Evolutionary conservation across 2,113 vertebrate species (phyloP), one percentile per base, ranked within the genome.

Genomic region (Syrrhaptes paradoxus): DNA sequence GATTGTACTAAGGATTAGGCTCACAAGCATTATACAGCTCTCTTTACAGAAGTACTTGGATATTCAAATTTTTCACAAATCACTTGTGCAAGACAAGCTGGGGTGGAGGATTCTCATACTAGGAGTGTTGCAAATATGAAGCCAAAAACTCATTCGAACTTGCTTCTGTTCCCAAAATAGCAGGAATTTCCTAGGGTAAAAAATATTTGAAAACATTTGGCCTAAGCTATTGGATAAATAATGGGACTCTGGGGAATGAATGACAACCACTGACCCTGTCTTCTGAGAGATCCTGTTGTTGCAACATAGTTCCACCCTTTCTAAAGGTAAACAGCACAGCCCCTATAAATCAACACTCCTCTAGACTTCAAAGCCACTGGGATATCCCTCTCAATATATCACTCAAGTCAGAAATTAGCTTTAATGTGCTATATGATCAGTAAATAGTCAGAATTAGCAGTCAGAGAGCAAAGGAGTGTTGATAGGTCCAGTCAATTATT

Each of bases 401-500:
- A 91, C 67, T 74, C 67, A 87, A 74, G 76, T 89, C 51, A 89
- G 73, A 96, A 74, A 96, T 89, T 85, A 90, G 89, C 93, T 93
- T 92, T 86, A 93, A 86, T 58, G 46, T 12, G n/a, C 73, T 82
- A 10, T 82, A 65, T 36, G 88, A 86, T 61, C 86, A 87, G 73
- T 68, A 97, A 70, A 71, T 77, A 90, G 67, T 81, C 85, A 66
- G 78, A 77, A 81, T 93, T 22, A 55, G 80, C 93, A 95, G 92
- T 80, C 92, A 67, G 89, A 81, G 58, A 71, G 74, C 87, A 96
- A 94, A 90, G 8, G 6, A 94, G 71, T 49, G 91, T 77, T 87
- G 72, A 93, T 63, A 90, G 94, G 76, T 92, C 71, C 89, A 76
- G 61, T 92, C 95, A 91, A 85, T 93, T 95, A 68, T 90, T 83